A percentile compares a stretch with the other conserved stretches of the same genome.
Conservation (phyloP, 2,888 invertebrate species). For the Cerceris rybyensis region DNA sequence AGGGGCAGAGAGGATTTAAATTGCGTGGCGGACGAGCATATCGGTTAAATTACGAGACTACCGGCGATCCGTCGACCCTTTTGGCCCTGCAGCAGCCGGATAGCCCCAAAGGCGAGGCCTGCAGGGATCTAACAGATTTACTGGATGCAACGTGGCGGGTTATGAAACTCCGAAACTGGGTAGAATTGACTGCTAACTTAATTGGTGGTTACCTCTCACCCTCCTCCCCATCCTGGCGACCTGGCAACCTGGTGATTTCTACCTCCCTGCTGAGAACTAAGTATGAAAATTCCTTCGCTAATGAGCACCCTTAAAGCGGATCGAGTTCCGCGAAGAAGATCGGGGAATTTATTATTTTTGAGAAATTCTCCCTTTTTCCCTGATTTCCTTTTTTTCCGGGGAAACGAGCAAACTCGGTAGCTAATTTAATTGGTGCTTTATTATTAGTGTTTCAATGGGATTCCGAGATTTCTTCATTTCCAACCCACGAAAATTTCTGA, state of each 20-base stretch:
- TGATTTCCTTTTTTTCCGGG: too few species aligned
- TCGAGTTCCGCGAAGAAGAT: too few species aligned
- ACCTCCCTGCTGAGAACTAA: background rate
- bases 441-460: too few species aligned
- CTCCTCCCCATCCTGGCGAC: background rate
- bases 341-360: too few species aligned
- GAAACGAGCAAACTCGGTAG: too few species aligned
- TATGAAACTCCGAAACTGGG: slow-evolving; percentile 43
- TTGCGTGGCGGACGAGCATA: slow-evolving; percentile 36
- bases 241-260: background rate
- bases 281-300: too few species aligned
- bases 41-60: slow-evolving; percentile 47
- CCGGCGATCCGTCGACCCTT: slow-evolving; percentile 3
- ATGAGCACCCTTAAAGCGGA: too few species aligned
- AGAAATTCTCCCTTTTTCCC: too few species aligned
- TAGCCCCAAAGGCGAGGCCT: background rate
- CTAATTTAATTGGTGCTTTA: too few species aligned
- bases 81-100: background rate
- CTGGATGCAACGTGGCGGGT: slow-evolving; percentile 34
- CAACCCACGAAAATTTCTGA: too few species aligned
- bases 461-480: too few species aligned
- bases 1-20: slow-evolving; percentile 35
- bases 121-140: slow-evolving; percentile 48
- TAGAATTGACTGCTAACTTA: slow-evolving; percentile 55
- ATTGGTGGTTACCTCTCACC: slow-evolving; percentile 39